phyloP scores from a whole-genome alignment of 2,113 vertebrate genomes.

The Paralichthys olivaceus region DNA sequence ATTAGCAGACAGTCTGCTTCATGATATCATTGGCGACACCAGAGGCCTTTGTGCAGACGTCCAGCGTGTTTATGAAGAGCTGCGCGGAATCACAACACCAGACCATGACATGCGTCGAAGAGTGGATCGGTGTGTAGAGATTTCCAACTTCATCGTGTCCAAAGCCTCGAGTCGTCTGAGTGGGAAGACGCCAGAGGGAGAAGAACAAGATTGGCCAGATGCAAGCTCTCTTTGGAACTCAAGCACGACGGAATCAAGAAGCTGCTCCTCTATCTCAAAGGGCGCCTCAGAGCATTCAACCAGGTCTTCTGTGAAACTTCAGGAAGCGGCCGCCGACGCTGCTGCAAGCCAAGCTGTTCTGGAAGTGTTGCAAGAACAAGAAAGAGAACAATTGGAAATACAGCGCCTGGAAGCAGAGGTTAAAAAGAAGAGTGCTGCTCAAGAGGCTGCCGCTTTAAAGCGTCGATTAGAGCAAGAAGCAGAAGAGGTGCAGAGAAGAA shows the following conservation, averaged over 20 bases:
- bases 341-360: slow-evolving; percentile 60
- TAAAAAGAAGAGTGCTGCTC: background rate
- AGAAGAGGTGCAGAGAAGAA: slow-evolving; percentile 23
- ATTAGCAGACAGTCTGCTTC: slow-evolving; percentile 10
- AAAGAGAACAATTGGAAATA: slow-evolving; percentile 36
- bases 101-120: slow-evolving; percentile 13
- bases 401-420: slow-evolving; percentile 20
- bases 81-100: slow-evolving; percentile 13
- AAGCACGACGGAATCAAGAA: slow-evolving; percentile 11
- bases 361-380: slow-evolving; percentile 45
- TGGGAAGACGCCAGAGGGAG: background rate
- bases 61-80: slow-evolving; percentile 22
- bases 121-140: slow-evolving; percentile 35
- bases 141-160: slow-evolving; percentile 12
- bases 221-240: background rate
- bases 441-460: slow-evolving; percentile 7
- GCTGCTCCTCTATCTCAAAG: background rate
- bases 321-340: slow-evolving; percentile 23
- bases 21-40: slow-evolving; percentile 27
- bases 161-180: background rate
- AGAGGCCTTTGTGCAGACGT: slow-evolving; percentile 29
- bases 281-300: slow-evolving; percentile 6
- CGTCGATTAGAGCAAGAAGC: slow-evolving; percentile 12
- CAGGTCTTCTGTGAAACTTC: background rate
- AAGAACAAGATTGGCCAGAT: background rate